Base-by-base conservation (phyloP, 2,113 vertebrate genomes). In the Hassar affinis region DNA sequence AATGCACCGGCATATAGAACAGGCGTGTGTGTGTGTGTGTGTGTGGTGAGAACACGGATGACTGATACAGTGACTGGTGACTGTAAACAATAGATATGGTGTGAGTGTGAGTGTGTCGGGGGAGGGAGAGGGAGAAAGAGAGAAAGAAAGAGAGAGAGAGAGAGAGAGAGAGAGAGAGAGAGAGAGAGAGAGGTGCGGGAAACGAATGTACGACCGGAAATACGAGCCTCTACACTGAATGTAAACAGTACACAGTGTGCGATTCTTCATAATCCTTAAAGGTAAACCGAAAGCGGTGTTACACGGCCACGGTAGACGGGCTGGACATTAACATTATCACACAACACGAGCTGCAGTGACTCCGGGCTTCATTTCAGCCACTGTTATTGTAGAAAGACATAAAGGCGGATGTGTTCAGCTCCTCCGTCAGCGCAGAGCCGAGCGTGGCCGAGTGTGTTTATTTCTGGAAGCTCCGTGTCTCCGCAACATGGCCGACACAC, bases 401-500 rank as follows among this genome's bases (percentile, higher is more conserved):
- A 52, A 52, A 75, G 27, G 15, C n/a, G 45, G 52, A 10, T 57
- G 33, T 84, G 75, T 68, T 59, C 56, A 17, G 64, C 25, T 30
- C 51, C 51, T 74, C 42, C 42, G 42, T 20, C 42, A 68, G 42
- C 61, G 57, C 83, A 72, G 12, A 42, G 22, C 49, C 33, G 87
- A 84, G 83, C 81, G 59, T 69, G 75, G 79, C 75, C 9, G 52
- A 14, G 54, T 87, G 87, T 93, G 93, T 94, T 92, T 94, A 93
- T 95, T 93, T 94, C 91, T 94, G 93, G 92, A 91, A 92, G 91
- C 92, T 91, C 92, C 52, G 84, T 85, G 77, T 86, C 84, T 89
- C 81, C 81, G 89, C 94, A 95, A 95, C 93, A 95, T 95, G 94
- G 94, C 94, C 92, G 94, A 93, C 92, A 91, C 93, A 92, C 71